Evolutionary conservation across 2,797 vertebrate genomes (phyloP).

Genomic region (Myotis myotis): DNA sequence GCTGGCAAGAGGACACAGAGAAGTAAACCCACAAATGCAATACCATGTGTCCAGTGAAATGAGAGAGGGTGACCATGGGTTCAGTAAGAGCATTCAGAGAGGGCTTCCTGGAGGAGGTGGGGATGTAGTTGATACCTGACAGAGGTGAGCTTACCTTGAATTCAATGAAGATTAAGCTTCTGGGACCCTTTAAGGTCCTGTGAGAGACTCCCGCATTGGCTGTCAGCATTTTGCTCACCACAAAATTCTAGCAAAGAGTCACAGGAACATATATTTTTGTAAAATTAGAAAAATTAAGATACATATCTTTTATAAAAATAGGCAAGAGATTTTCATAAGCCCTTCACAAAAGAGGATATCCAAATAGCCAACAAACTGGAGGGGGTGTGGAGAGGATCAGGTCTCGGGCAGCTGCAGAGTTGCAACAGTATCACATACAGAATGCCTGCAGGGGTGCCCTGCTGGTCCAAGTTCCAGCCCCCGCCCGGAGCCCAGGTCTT

Average conservation of each 20-base stretch:
- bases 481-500: slow-evolving; percentile 93
- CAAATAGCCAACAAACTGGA: slow-evolving; percentile 81
- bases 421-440: slow-evolving; percentile 93
- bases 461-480: slow-evolving; percentile 90
- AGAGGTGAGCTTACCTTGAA: not conserved
- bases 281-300: too few species aligned
- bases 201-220: too few species aligned
- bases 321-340: too few species aligned
- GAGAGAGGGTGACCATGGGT: not conserved
- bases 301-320: too few species aligned
- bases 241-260: too few species aligned
- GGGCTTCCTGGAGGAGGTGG: not conserved
- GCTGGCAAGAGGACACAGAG: not conserved
- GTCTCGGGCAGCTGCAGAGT: slow-evolving; percentile 93
- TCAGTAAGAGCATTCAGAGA: not conserved
- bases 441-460: slow-evolving; percentile 92
- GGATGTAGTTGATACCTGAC: not conserved
- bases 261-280: too few species aligned
- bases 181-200: not conserved
- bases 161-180: not conserved
- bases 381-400: slow-evolving; percentile 90
- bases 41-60: not conserved
- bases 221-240: too few species aligned
- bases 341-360: too few species aligned
- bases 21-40: not conserved